phyloP scores from a whole-genome alignment of 2,113 vertebrate genomes.

The Ceyx melanurus region DNA sequence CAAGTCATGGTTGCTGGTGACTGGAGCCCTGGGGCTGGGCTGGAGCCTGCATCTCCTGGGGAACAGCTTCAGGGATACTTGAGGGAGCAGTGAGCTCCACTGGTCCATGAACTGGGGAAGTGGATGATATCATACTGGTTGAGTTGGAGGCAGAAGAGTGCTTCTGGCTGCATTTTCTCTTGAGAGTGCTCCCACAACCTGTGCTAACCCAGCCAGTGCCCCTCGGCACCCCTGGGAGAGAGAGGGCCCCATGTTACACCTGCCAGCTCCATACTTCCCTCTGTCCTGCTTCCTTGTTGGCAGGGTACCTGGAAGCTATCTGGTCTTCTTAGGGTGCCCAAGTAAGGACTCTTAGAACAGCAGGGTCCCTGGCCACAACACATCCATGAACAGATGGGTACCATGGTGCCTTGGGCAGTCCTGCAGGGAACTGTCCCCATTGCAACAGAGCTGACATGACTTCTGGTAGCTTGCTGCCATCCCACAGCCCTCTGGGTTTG shows the following conservation, averaged over 20 bases:
- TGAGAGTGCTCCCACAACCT: not conserved
- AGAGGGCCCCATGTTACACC: not conserved
- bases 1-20: not conserved
- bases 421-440: not conserved
- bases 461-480: not conserved
- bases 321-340: not conserved
- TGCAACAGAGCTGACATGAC: not conserved
- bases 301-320: not conserved
- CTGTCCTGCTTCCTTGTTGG: not conserved
- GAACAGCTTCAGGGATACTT: not conserved
- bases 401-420: not conserved
- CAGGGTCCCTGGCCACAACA: not conserved
- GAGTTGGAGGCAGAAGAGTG: not conserved
- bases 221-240: not conserved
- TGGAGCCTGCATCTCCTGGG: not conserved
- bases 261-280: not conserved
- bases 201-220: not conserved
- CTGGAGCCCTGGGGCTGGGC: not conserved
- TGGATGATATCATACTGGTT: not conserved
- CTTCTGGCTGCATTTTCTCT: not conserved
- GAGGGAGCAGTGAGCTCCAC: not conserved
- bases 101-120: rapidly evolving
- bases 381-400: not conserved
- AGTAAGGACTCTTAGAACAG: not conserved
- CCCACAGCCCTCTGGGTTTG: not conserved